Evolutionary conservation across 2,797 vertebrate genomes (phyloP), one percentile per base, ranked within the genome.

Genomic region (Lerista edwardsae): DNA sequence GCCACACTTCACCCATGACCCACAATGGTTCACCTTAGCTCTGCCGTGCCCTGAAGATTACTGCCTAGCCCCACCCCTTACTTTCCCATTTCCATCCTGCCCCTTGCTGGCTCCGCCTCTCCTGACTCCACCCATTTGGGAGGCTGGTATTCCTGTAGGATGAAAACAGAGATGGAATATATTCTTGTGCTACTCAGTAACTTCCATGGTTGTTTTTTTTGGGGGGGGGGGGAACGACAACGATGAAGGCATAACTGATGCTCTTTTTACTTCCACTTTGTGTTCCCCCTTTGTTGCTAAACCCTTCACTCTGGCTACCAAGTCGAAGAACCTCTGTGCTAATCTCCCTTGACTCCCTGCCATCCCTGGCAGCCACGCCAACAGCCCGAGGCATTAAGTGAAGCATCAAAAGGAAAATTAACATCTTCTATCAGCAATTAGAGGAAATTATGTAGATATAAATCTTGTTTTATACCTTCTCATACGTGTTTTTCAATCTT

Each of bases 341-440:
- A 95, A 97, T 95, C 95, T 92, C 91, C 93, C 95, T 95, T 96
- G 96, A 96, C 94, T 90, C 90, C 82, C 84, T 95, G 96, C 96
- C 95, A 96, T 92, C 68, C 88, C 94, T 96, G 96, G 96, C 95
- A 96, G 93, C 85, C 93, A 95, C 88, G 82, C 87, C 84, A 81
- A 95, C 92, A 89, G 95, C 96, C 96, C 84, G 87, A 91, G 96
- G 96, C 96, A 87, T 83, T 83, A 92, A 94, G 92, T 93, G 90
- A 90, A 95, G 94, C 96, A 96, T 97, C 96, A 97, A 96, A 97
- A 95, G 94, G 92, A 95, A 96, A 96, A 96, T 96, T 92, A 96
- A 95, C 95, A 96, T 96, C 94, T 96, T 95, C 95, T 95, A 96
- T 95, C 94, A 96, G 96, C 96, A 96, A 96, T 96, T 97, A 96